Evolutionary conservation across 2,888 invertebrate species (phyloP), one percentile per base, ranked within the genome.

Genomic region (Hololepta plana): DNA sequence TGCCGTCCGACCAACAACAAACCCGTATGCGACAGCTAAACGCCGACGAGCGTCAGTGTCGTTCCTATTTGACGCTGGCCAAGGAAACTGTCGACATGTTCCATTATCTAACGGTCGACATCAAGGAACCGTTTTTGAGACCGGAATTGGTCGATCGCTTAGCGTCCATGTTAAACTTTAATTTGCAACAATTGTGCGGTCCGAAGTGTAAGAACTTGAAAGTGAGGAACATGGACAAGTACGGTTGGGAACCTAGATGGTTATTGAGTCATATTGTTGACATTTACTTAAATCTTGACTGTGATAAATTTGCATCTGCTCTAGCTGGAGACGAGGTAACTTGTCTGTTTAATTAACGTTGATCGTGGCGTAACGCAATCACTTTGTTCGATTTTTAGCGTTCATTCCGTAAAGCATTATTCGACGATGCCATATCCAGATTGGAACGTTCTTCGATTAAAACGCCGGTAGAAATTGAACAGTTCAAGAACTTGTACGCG

Each of bases 81-180:
- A 68, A 85, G 36, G 95, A 95, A 56, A 96, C 96, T 0, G 91
- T 98, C 24, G 90, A 96, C 52, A 90, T 98, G 90, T 79, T 98
- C 53, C 85, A 91, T 51, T 93, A 95, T 56, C 64, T 98, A 41
- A 93, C 95, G 11, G 79, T 79, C 42, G 82, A 90, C 47, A 93
- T 96, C 39, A 80, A 80, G 45, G 84, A 90, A 49, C 93, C 95
- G 20, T 98, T 98, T 60, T 65, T 93, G 41, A 71, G 85, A 34
- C 79, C 90, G 2, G 93, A 91, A 59, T 62, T 98, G 35, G 90
- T 87, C 21, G 90, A 90, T 47, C 48, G 93, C 27, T 67, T 98
- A 30, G 91, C 95, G 28, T 90, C 95, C 30, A 98, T 98, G 96
- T 66, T 98, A 38, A 95, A 98, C 59, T 95, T 90, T 55, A 98